A percentile compares a stretch with the other conserved stretches of the same genome.
Evolutionary conservation across 1,140 invertebrate species (phyloP).

Genomic region (Drosophila nebulosa): DNA sequence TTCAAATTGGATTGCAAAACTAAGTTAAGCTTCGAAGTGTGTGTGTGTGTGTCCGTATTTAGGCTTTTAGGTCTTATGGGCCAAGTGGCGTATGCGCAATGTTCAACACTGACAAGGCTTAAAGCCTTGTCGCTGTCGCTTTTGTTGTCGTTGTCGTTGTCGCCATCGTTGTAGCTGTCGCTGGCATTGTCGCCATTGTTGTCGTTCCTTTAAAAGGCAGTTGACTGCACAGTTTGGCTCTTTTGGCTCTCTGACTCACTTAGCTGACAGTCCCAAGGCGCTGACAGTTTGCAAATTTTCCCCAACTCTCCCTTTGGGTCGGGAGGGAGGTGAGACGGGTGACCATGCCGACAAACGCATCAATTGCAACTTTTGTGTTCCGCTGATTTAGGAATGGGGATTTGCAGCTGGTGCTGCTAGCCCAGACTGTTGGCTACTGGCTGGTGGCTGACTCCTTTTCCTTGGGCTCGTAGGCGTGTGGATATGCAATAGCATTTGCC

Average conservation of each 20-base stretch:
- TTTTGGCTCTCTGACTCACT: background rate
- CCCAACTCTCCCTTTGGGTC: conserved; percentile 16
- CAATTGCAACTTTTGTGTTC: conserved; percentile 51
- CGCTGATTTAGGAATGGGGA: conserved; percentile 41
- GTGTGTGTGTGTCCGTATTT: background rate
- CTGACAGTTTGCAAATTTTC: conserved; percentile 44
- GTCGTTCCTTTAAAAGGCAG: conserved; percentile 16
- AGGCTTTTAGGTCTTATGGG: background rate
- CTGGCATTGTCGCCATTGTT: background rate
- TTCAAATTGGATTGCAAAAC: conserved; percentile 34
- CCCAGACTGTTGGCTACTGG: no score
- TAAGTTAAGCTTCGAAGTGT: background rate
- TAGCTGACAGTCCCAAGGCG: conserved; percentile 41
- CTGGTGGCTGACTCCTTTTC: no score
- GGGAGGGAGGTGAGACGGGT: background rate
- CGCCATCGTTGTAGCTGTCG: background rate
- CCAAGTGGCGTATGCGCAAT: conserved; percentile 49
- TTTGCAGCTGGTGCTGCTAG: background rate
- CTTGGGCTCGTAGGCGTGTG: no score
- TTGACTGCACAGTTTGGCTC: background rate
- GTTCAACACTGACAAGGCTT: conserved; percentile 13
- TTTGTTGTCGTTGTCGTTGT: background rate
- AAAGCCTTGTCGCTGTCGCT: conserved; percentile 29
- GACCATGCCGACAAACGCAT: conserved; percentile 27
- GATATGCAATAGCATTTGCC: conserved; percentile 30